These are phyloP conservation scores for Neoarius graeffei DNA, from an alignment of 2,113 vertebrate species.

Conservation along the genomic window DNA sequence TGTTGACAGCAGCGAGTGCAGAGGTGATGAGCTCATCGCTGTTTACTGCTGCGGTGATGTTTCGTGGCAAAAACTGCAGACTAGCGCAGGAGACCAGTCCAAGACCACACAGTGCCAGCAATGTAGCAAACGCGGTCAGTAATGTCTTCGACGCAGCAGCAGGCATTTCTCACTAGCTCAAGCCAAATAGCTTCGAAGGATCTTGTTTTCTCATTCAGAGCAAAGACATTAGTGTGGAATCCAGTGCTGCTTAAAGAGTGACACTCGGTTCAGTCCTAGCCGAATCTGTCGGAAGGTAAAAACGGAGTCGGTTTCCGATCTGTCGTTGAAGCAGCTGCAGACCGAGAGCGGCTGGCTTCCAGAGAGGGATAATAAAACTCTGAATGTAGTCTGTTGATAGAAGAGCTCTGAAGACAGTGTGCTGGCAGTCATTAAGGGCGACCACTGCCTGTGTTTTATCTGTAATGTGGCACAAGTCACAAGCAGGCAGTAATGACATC, in stretches of 20 bases:
- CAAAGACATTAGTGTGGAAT: conserved; percentile 16
- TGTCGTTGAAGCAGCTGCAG: conserved; percentile 31
- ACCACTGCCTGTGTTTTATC: conserved; percentile 29
- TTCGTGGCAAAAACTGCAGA: conserved; percentile 34
- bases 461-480: background rate
- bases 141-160: background rate
- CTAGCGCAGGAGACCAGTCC: background rate
- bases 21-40: conserved; percentile 40
- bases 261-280: background rate
- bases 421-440: conserved; percentile 36
- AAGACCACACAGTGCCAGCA: conserved; percentile 31
- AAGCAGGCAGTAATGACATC: too few relatives aligned
- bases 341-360: background rate
- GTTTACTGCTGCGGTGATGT: conserved; percentile 35
- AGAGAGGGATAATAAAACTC: background rate
- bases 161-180: conserved; percentile 38
- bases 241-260: background rate
- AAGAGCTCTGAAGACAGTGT: conserved; percentile 22
- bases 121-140: conserved; percentile 24
- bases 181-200: conserved; percentile 25
- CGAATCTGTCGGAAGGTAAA: background rate
- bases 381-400: background rate
- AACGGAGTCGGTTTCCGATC: conserved; percentile 6
- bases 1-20: conserved; percentile 35
- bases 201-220: conserved; percentile 7